Base-by-base conservation (phyloP, 2,888 invertebrate species). In the Miltochrista miniata region DNA sequence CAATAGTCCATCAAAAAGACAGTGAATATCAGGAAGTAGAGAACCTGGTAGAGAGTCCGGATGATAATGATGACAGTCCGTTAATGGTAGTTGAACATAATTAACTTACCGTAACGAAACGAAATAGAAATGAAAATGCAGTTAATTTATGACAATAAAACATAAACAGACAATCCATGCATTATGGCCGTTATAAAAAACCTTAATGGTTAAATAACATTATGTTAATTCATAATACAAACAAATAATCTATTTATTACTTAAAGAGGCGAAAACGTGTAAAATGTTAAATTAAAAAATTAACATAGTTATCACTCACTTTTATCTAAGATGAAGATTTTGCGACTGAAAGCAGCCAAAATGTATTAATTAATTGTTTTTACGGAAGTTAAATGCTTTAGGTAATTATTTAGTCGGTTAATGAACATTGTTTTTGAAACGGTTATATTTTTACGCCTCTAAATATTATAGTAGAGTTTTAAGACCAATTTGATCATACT, bases 101-200 rank as follows among this genome's bases (percentile, higher is more conserved):
- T 48, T 43, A 44, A 49, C 18, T 40, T 39, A 15, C 30, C 34
- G 44, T 33, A 44, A 49, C 34, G 39, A 39, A 49, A 49, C 44
- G 42, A 34, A 43, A 34, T 12, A 14, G 33, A 34, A 43, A 34
- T 18, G 5, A 34, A 43, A 34, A 24, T 18, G 42, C 33, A 11
- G 33, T 15, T 30, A 41, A 31, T 31, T 41, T 30, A 10, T 41
- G 14, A 41, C 30, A 15, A 34, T 34, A 33, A 12, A 30, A 24
- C 11, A 29, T 9, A 30, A 35, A 41, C 18, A 35, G 12, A 30
- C 13, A 45, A 31, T 12, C 10, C 11, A 31, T 31, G 11, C 8
- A 10, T 31, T 31, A 31, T 31, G 31, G 8, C 31, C 11, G 11
- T 31, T 31, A 10, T 15, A 31, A 45, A 33, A n/a, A n/a, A 42